phyloP scores from a whole-genome alignment of 2,797 vertebrate genomes.

The Notolabrus celidotus region DNA sequence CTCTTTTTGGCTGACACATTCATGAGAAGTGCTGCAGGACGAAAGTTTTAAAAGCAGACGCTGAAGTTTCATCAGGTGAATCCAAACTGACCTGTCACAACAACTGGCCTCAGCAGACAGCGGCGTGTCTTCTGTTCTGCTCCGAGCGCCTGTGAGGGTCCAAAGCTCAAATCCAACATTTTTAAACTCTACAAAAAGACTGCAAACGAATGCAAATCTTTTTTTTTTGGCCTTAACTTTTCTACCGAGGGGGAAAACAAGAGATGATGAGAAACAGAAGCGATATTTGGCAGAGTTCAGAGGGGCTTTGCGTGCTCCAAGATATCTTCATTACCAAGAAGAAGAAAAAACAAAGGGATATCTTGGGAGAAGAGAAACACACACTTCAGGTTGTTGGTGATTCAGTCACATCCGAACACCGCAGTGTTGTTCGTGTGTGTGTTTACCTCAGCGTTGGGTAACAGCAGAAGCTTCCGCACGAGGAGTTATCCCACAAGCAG shows the following conservation, averaged over 20 bases:
- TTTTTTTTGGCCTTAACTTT: conserved; percentile 44
- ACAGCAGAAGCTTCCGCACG: conserved; percentile 36
- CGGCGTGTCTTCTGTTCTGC: neutral
- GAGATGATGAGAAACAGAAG: conserved; percentile 22
- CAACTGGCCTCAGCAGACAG: neutral
- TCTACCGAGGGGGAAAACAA: conserved; percentile 2
- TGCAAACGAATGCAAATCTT: conserved; percentile 32
- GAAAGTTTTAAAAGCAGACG: neutral
- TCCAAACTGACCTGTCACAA: neutral
- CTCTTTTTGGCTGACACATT: neutral
- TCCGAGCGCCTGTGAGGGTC: neutral
- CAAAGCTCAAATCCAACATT: conserved; percentile 1
- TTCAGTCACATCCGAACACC: conserved; percentile 12
- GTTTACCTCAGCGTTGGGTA: conserved; percentile 13
- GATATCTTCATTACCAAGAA: conserved; percentile 14
- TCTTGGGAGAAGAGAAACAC: neutral
- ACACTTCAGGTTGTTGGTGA: conserved; percentile 12
- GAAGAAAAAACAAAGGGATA: neutral
- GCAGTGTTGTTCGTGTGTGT: conserved; percentile 37
- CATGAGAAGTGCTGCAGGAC: conserved; percentile 31
- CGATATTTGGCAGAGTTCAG: conserved; percentile 39
- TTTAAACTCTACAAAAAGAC: neutral
- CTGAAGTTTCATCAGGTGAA: neutral
- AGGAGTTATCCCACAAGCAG: conserved; percentile 38
- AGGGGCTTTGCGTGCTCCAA: conserved; percentile 17